Evolutionary conservation across 1,140 invertebrate species (phyloP).

Genomic region (Campoletis sonorensis): DNA sequence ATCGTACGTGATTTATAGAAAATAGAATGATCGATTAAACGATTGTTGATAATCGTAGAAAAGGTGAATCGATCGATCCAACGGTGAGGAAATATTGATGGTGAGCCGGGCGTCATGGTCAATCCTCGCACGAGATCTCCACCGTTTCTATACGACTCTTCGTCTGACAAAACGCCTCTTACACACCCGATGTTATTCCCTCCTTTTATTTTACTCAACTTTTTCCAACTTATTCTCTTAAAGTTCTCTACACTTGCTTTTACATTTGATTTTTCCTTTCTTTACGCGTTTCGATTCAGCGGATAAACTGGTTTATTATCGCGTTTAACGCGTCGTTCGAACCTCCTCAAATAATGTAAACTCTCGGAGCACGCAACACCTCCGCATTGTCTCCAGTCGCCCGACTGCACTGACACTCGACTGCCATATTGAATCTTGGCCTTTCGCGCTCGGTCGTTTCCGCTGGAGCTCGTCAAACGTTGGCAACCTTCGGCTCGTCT

Average conservation of each 20-base stretch:
- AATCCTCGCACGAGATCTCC: background rate
- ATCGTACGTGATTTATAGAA: background rate
- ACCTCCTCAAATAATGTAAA: conserved; percentile 56
- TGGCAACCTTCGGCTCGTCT: background rate
- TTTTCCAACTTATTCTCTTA: background rate
- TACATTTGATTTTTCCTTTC: conserved; percentile 34
- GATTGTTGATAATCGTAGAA: background rate
- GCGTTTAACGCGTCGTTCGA: conserved; percentile 32
- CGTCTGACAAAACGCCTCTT: background rate
- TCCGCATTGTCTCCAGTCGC: conserved; percentile 61
- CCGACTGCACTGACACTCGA: conserved; percentile 49
- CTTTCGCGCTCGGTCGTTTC: background rate
- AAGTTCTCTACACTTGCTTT: background rate
- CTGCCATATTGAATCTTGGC: conserved; percentile 40
- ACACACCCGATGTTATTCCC: background rate
- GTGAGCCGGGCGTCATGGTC: conserved; percentile 17
- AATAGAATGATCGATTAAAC: background rate
- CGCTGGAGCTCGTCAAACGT: background rate
- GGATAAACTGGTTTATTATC: conserved; percentile 39
- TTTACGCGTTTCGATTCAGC: conserved; percentile 31
- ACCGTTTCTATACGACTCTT: conserved; percentile 6
- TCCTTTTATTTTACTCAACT: background rate
- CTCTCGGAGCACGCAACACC: conserved; percentile 45
- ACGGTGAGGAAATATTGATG: background rate
- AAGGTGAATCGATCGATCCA: background rate